These are phyloP conservation scores for Xenus cinereus DNA, from an alignment of 2,113 vertebrate genomes.

Conservation along the genomic window DNA sequence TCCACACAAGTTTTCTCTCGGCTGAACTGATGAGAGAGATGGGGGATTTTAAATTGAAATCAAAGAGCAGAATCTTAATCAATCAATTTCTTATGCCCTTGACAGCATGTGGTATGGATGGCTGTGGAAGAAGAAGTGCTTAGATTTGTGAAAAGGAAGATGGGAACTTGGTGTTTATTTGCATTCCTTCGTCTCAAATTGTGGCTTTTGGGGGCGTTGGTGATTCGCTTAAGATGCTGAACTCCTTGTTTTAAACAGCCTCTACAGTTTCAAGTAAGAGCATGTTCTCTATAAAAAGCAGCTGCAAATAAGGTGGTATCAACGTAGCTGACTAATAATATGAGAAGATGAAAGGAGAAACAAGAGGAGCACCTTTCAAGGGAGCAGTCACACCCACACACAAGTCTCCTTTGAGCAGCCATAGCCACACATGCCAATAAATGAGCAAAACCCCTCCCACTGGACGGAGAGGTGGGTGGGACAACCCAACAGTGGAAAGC, in stretches of 20 bases:
- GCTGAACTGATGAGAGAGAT: neutral
- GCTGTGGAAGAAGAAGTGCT: neutral
- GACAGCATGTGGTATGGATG: fast-evolving
- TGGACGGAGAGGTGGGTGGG: neutral
- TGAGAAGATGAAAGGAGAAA: neutral
- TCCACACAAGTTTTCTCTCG: neutral
- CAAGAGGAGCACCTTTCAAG: neutral
- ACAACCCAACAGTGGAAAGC: neutral
- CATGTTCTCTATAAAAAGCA: neutral
- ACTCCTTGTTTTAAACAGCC: neutral
- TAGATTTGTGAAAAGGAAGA: neutral
- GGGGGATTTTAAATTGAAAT: neutral
- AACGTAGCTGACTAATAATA: neutral
- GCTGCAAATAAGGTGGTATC: neutral
- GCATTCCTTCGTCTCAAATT: neutral
- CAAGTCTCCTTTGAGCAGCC: neutral
- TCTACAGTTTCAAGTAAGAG: neutral
- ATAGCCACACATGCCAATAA: neutral
- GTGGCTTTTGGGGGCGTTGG: neutral
- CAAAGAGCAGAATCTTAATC: constrained; percentile 13
- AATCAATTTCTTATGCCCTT: neutral
- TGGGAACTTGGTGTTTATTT: neutral
- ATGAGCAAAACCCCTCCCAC: neutral
- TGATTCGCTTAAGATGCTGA: neutral
- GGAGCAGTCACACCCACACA: neutral